Evolutionary conservation across 1,140 invertebrate genomes (phyloP), one percentile per base, ranked within the genome.

Genomic region (Heliconius nattereri): DNA sequence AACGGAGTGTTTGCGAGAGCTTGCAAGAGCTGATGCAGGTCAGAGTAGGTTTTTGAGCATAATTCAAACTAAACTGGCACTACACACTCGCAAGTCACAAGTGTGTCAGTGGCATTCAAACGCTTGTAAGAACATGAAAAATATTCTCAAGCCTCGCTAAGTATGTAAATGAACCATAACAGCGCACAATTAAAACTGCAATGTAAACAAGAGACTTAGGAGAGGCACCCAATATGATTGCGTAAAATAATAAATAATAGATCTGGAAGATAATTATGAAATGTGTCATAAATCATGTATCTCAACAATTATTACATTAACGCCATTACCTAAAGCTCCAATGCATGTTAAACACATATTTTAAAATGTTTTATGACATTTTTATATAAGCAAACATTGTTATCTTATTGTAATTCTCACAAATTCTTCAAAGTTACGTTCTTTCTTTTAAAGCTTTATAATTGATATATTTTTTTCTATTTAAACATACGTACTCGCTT

Each of bases 351-450:
- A 66, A n/a, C 29, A 66, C 40, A 23, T 66, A 26, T 19, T 52
- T 52, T 66, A 66, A 26, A 66, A 66, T 66, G 23, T 66, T 66
- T 66, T 29, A 66, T 29, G 13, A 66, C 60, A 66, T 29, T 66
- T 66, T 66, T 66, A 66, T 66, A 66, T 66, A 66, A 66, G 60
- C 60, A 66, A 66, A 66, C 60, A 66, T 66, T 66, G 60, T 66
- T 66, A 66, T 66, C 60, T 66, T 66, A 66, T 66, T 66, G n/a
- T 66, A 66, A 66, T 29, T 66, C 60, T 66, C 26, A 66, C 60
- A 26, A 66, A 66, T 66, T 26, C 26, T 9, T 66, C 16, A 66
- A 66, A 26, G 26, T 29, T 66, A 29, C 26, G 13, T 66, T 66
- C 26, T 66, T 66, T 66, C n/a, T 60, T 60, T 60, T 60, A 60